Percentiles rank a stretch among this genome's conserved stretches.
These are phyloP conservation scores for Agrotis puta DNA, from an alignment of 2,888 invertebrate species.

Conservation along the genomic window DNA sequence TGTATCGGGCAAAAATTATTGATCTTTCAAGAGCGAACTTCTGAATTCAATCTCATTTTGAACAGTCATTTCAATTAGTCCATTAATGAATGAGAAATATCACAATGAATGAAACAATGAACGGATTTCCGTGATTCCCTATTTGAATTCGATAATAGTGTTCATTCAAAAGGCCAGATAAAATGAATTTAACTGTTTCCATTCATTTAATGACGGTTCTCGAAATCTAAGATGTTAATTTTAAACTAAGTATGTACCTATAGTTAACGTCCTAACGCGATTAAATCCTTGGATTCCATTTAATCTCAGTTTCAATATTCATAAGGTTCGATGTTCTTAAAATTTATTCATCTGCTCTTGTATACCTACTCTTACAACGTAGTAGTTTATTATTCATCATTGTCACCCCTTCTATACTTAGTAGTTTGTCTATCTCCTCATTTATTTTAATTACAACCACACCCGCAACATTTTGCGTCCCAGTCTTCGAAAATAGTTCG, in stretches of 20 bases:
- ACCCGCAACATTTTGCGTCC: slow-evolving; percentile 9
- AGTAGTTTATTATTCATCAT: slow-evolving; percentile 25
- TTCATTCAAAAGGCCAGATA: slow-evolving; percentile 11
- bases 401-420: slow-evolving; percentile 11
- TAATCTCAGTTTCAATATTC: slow-evolving; percentile 53
- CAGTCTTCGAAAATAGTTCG: slow-evolving; percentile 22
- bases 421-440: slow-evolving; percentile 6
- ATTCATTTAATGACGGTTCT: no score
- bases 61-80: slow-evolving; percentile 24
- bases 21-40: slow-evolving; percentile 2
- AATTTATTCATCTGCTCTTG: slow-evolving; percentile 24
- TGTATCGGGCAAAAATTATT: background rate
- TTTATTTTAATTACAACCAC: slow-evolving; percentile 40
- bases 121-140: slow-evolving; percentile 39
- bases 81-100: slow-evolving; percentile 35
- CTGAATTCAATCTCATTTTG: slow-evolving; percentile 36
- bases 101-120: slow-evolving; percentile 50
- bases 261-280: slow-evolving; percentile 30
- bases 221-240: slow-evolving; percentile 20
- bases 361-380: slow-evolving; percentile 40
- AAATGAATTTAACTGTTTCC: slow-evolving; percentile 4
- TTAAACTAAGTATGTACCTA: slow-evolving; percentile 37
- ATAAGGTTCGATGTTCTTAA: slow-evolving; percentile 32
- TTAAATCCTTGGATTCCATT: slow-evolving; percentile 30
- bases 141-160: slow-evolving; percentile 40